A percentile compares a stretch with the other conserved stretches of the same genome.
Conservation (phyloP, 2,888 invertebrate species). For the Schrankia costaestrigalis region DNA sequence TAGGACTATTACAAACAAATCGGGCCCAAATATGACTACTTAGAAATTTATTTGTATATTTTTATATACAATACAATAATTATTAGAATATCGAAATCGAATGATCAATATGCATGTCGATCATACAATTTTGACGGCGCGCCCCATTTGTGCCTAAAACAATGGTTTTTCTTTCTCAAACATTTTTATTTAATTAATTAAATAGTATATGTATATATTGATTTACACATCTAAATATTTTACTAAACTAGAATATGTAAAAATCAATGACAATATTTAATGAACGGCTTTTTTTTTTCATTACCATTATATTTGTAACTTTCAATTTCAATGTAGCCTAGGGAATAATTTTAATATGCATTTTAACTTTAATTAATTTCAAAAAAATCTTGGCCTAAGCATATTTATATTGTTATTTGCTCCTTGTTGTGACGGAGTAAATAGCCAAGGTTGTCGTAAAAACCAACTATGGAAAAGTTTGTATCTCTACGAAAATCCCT, state of each 20-base stretch:
- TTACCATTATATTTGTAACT: neutral
- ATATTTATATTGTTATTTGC: too few species aligned
- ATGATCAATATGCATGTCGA: slow-evolving; percentile 49
- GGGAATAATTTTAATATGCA: too few species aligned
- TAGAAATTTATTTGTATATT: slow-evolving; percentile 2
- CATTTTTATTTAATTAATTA: slow-evolving; percentile 6
- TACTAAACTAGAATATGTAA: slow-evolving; percentile 1
- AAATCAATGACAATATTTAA: neutral
- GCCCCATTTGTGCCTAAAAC: too few species aligned
- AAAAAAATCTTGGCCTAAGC: too few species aligned
- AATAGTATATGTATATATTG: slow-evolving; percentile 8
- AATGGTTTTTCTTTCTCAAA: too few species aligned
- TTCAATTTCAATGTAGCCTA: too few species aligned
- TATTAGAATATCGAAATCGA: slow-evolving; percentile 41
- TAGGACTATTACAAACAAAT: neutral
- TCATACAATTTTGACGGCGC: slow-evolving; percentile 45
- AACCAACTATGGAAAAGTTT: too few species aligned
- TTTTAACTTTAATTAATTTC: too few species aligned
- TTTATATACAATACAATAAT: slow-evolving; percentile 3
- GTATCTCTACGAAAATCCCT: too few species aligned
- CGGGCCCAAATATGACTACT: neutral
- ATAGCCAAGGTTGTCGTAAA: too few species aligned
- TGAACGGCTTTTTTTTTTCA: neutral
- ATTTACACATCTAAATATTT: slow-evolving; percentile 2
- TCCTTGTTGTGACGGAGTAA: too few species aligned